A percentile compares a stretch with the other conserved stretches of the same genome.
These are phyloP conservation scores for Ashinkailepas kermadecensis DNA, from an alignment of 2,888 invertebrate genomes.

Conservation along the genomic window DNA sequence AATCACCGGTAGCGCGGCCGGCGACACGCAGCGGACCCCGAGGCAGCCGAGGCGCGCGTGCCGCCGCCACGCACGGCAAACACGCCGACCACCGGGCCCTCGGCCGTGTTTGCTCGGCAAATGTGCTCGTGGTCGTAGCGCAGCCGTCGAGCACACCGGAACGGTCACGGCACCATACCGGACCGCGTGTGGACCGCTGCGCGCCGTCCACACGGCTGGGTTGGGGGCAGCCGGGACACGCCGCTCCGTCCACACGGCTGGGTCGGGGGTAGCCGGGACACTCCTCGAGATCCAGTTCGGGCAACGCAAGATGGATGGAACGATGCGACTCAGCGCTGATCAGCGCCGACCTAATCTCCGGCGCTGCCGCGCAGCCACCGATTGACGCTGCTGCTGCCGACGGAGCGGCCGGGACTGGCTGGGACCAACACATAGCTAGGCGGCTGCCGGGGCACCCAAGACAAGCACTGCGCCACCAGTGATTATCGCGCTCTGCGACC, in stretches of 20 bases:
- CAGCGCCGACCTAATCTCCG: not conserved
- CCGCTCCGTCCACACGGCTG: no score
- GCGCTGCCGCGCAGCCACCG: not conserved
- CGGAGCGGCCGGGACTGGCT: no score
- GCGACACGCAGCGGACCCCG: not conserved
- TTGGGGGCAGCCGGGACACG: no score
- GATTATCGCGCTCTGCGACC: not conserved
- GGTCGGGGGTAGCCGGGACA: no score
- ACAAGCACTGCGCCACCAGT: not conserved
- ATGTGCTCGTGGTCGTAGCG: not conserved
- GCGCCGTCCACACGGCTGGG: no score
- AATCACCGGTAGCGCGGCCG: conserved; percentile 6
- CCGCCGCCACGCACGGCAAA: conserved; percentile 16
- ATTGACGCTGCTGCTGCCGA: not conserved
- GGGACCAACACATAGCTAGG: not conserved
- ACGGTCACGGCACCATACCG: no score
- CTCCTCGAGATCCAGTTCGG: no score
- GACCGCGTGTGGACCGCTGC: no score
- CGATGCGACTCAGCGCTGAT: not conserved
- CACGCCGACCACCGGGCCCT: not conserved
- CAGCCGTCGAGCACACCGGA: no score
- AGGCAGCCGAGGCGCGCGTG: not conserved
- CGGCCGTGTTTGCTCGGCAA: not conserved
- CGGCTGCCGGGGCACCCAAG: not conserved
- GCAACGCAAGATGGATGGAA: no score